These are phyloP conservation scores for Ormyrus rosae DNA, from an alignment of 2,888 invertebrate genomes.

Conservation along the genomic window DNA sequence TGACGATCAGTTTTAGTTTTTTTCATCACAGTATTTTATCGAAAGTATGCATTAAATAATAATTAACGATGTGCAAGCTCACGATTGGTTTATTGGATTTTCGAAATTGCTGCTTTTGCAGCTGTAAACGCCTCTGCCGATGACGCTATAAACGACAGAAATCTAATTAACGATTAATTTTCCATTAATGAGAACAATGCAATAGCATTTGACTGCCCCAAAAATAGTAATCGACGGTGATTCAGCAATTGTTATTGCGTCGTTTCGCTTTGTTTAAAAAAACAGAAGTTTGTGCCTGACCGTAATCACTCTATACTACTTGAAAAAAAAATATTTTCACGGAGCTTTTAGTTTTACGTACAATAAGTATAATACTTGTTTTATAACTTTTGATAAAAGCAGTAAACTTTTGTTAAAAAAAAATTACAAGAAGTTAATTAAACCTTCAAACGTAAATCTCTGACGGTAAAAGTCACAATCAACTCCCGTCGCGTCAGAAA, in stretches of 20 bases:
- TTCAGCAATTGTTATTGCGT: conserved; percentile 8
- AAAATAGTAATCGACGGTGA: conserved; percentile 8
- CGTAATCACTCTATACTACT: no score
- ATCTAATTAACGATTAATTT: conserved; percentile 45
- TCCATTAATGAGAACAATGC: conserved; percentile 35
- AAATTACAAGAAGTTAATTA: no score
- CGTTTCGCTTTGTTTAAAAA: not conserved
- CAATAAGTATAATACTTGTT: no score
- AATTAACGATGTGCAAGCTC: conserved; percentile 6
- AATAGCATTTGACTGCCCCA: not conserved
- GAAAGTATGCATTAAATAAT: conserved; percentile 1
- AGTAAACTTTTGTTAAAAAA: no score
- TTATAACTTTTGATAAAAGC: not conserved
- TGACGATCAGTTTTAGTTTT: no score
- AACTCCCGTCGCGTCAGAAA: no score
- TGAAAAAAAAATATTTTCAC: no score
- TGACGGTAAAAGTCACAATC: no score
- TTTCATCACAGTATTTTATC: not conserved
- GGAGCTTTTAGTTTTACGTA: no score
- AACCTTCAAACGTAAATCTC: no score
- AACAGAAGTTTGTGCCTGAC: no score
- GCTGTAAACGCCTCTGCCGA: conserved; percentile 30
- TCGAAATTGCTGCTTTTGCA: conserved; percentile 26
- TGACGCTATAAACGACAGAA: conserved; percentile 19
- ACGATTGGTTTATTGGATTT: conserved; percentile 16